Evolutionary conservation across 2,888 invertebrate species (phyloP).

Genomic region (Embidobia sp.): DNA sequence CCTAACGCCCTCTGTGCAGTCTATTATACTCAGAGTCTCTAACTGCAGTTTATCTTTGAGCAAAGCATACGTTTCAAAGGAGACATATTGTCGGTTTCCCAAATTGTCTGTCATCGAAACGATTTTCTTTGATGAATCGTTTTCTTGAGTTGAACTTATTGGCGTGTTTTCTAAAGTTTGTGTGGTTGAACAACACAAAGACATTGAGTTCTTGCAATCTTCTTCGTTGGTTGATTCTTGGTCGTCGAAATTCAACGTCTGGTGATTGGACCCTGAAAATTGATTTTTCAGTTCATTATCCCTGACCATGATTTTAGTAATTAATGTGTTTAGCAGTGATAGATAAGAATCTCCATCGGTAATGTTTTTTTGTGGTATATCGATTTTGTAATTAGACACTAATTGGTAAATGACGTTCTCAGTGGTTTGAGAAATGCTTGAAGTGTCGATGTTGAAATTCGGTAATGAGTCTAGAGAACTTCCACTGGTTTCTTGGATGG

Average conservation of each 20-base stretch:
- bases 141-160: slow-evolving; percentile 8
- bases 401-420: slow-evolving; percentile 40
- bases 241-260: background rate
- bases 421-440: slow-evolving; percentile 4
- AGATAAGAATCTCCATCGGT: slow-evolving; percentile 23
- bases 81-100: slow-evolving; percentile 71
- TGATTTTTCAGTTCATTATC: slow-evolving; percentile 26
- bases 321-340: slow-evolving; percentile 45
- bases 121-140: slow-evolving; percentile 18
- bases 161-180: background rate
- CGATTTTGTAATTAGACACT: slow-evolving; percentile 49
- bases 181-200: slow-evolving; percentile 13
- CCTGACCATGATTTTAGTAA: slow-evolving; percentile 37
- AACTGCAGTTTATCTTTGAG: slow-evolving; percentile 65
- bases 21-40: slow-evolving; percentile 76
- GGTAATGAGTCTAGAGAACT: slow-evolving; percentile 1
- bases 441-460: slow-evolving; percentile 2
- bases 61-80: slow-evolving; percentile 69
- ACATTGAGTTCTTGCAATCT: slow-evolving; percentile 13
- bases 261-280: background rate
- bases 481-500: background rate
- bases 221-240: background rate
- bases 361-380: slow-evolving; percentile 23
- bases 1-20: slow-evolving; percentile 81
- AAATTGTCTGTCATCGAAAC: slow-evolving; percentile 70